Percentiles rank a stretch among this genome's conserved stretches.
Evolutionary conservation across 2,797 vertebrate species (phyloP).

Genomic region (Zalophus californianus): DNA sequence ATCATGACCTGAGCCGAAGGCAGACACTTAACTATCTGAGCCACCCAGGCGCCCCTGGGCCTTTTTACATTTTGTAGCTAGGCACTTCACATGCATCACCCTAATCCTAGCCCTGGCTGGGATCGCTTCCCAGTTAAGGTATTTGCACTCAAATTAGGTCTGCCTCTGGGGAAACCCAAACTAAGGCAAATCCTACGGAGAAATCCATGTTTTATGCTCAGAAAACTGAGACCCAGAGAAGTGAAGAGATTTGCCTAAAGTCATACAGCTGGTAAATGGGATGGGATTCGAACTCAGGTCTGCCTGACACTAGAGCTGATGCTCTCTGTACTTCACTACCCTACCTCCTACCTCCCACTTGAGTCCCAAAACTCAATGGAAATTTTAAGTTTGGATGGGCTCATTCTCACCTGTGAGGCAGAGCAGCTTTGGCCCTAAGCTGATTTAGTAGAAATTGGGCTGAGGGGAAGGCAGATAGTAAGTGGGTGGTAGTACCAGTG

Average conservation of each 20-base stretch:
- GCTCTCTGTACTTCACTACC: background rate
- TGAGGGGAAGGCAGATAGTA: background rate
- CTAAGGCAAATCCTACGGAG: conserved; percentile 34
- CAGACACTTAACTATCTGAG: too few species aligned
- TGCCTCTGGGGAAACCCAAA: background rate
- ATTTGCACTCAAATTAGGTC: background rate
- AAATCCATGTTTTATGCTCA: background rate
- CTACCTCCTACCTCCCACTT: background rate
- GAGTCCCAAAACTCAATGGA: background rate
- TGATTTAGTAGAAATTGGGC: conserved; percentile 13
- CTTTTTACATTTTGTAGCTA: background rate
- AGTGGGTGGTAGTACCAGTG: background rate
- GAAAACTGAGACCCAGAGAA: background rate
- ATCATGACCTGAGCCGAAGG: too few species aligned
- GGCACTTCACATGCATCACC: background rate
- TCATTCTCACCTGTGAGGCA: background rate
- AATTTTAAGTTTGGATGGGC: conserved; percentile 4
- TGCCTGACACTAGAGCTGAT: background rate
- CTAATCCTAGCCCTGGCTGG: background rate
- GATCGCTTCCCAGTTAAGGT: background rate
- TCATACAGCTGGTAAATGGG: background rate
- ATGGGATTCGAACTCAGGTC: conserved; percentile 2
- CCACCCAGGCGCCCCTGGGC: too few species aligned
- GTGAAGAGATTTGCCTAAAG: conserved; percentile 14
- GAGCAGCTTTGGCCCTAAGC: background rate